Percentiles rank a stretch among this genome's conserved stretches.
These are phyloP conservation scores for Nephotettix cincticeps DNA, from an alignment of 1,140 invertebrate genomes.

Conservation along the genomic window DNA sequence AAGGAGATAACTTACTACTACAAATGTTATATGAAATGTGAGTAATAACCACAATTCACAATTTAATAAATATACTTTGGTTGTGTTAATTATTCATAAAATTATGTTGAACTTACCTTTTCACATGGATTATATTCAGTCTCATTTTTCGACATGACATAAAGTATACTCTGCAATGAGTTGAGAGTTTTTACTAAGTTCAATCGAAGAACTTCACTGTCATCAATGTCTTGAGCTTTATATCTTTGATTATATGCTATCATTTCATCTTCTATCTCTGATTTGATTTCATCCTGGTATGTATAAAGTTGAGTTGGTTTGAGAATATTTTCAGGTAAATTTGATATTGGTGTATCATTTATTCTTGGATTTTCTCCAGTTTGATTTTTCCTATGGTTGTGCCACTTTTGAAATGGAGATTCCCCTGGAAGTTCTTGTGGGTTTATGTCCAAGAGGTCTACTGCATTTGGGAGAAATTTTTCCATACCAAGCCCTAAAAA, in stretches of 20 bases:
- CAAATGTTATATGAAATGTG: no score
- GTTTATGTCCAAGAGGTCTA: background rate
- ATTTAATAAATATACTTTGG: background rate
- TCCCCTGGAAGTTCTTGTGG: background rate
- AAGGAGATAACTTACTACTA: no score
- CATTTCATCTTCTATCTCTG: background rate
- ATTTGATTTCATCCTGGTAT: no score
- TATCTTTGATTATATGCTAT: conserved; percentile 18
- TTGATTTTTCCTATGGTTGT: background rate
- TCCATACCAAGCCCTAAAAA: conserved; percentile 19
- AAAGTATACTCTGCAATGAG: conserved; percentile 39
- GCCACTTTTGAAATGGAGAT: background rate
- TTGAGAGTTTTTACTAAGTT: conserved; percentile 38
- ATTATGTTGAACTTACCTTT: conserved; percentile 2
- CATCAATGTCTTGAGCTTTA: background rate
- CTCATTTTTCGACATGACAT: conserved; percentile 33
- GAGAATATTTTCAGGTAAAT: background rate
- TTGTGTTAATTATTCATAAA: no score
- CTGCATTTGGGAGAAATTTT: conserved; percentile 17
- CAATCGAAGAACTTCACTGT: conserved; percentile 3
- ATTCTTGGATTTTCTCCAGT: background rate
- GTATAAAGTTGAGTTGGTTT: background rate
- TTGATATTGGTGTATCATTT: no score
- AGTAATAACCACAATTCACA: no score
- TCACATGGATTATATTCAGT: background rate